Conservation (phyloP, 1,140 invertebrate species). For the Schmidtea mediterranea region DNA sequence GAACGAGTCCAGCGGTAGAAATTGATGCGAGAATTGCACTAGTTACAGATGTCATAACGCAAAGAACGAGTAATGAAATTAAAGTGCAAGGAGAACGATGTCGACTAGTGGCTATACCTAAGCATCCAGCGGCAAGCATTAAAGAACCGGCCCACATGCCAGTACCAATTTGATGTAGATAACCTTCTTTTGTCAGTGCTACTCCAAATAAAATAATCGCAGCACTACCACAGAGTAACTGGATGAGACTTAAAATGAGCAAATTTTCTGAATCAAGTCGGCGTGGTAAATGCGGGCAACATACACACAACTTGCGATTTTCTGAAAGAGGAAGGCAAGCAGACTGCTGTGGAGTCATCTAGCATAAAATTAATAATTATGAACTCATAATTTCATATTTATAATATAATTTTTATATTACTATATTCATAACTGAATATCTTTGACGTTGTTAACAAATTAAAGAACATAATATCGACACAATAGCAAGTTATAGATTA, state of each 20-base stretch:
- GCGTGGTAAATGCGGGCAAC: background rate
- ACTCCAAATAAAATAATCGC: background rate
- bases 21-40: background rate
- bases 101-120: background rate
- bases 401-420: too few species aligned
- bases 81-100: background rate
- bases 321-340: too few species aligned
- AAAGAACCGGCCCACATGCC: constrained; percentile 1
- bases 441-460: too few species aligned
- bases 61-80: background rate
- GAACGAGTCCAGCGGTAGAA: background rate
- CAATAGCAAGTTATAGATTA: too few species aligned
- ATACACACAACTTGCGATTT: too few species aligned
- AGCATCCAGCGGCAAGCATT: background rate
- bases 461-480: too few species aligned
- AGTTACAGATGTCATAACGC: background rate
- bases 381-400: too few species aligned
- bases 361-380: too few species aligned
- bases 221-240: background rate
- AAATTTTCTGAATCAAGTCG: constrained; percentile 1
- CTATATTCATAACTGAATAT: too few species aligned
- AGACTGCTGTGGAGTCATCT: too few species aligned
- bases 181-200: background rate
- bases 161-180: background rate
- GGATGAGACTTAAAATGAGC: background rate